Conservation (phyloP, 2,888 invertebrate genomes). For the Trichogramma dendrolimi region DNA sequence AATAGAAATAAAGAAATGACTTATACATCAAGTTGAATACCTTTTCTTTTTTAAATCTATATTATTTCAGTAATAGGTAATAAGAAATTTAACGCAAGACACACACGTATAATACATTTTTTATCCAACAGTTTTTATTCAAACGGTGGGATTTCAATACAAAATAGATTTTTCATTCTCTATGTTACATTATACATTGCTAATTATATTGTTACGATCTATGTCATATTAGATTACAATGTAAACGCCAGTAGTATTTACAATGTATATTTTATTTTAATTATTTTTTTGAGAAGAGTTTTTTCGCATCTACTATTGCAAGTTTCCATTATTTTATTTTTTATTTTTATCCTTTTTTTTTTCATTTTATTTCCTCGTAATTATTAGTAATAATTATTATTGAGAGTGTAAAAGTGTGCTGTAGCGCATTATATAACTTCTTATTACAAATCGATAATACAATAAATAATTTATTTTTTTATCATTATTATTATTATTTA, state of each 20-base stretch:
- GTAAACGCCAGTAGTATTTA: conserved; percentile 1
- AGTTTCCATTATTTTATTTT: background rate
- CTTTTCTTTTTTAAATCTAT: no score
- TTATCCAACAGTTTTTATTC: conserved; percentile 18
- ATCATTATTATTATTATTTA: no score
- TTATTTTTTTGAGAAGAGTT: conserved; percentile 12
- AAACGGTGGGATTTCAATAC: conserved; percentile 23
- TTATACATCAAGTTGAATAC: no score
- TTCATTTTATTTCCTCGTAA: no score
- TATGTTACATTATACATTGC: conserved; percentile 12
- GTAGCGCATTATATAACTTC: conserved; percentile 6
- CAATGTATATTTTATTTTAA: conserved; percentile 1
- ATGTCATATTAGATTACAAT: conserved; percentile 13
- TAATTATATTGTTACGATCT: no score
- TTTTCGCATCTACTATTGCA: conserved; percentile 6
- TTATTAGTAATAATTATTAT: background rate
- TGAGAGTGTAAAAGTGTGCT: conserved; percentile 21
- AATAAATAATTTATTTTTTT: no score
- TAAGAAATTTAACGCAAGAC: no score
- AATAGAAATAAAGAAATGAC: no score
- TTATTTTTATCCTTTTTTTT: no score
- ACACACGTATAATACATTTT: background rate
- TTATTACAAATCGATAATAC: conserved; percentile 4
- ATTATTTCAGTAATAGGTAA: no score
- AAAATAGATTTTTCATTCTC: conserved; percentile 24